Evolutionary conservation across 2,113 vertebrate genomes (phyloP).

Genomic region (Hippocampus mohnikei): DNA sequence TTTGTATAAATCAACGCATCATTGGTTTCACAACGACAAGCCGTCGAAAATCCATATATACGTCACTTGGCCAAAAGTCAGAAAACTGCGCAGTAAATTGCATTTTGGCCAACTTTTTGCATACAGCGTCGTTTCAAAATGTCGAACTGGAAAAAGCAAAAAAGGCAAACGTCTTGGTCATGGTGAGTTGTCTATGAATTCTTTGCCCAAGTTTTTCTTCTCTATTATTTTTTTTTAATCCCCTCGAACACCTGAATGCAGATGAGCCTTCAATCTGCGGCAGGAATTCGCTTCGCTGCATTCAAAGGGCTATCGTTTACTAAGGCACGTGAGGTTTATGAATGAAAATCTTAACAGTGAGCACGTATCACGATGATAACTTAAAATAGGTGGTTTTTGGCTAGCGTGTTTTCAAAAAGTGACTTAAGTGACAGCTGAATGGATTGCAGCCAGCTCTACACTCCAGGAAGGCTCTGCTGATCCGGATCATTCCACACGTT

Average conservation of each 20-base stretch:
- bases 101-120: constrained; percentile 3
- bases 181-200: constrained; percentile 41
- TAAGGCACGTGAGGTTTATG: not conserved
- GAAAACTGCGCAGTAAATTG: constrained; percentile 14
- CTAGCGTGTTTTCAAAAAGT: not conserved
- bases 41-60: constrained; percentile 29
- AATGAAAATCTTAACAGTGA: not conserved
- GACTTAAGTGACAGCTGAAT: not conserved
- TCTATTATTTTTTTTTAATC: not conserved
- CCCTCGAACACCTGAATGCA: not conserved
- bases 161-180: constrained; percentile 22
- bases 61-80: constrained; percentile 41
- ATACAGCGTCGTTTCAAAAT: constrained; percentile 12
- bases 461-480: not conserved
- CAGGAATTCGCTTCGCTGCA: not conserved
- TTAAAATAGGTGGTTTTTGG: not conserved
- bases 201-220: not conserved
- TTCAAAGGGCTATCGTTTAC: not conserved
- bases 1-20: constrained; percentile 14
- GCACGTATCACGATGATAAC: not conserved
- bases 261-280: not conserved
- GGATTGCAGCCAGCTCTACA: not conserved
- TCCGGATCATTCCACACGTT: not conserved
- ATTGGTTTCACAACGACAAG: constrained; percentile 29
- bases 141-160: not conserved